Base-by-base conservation (phyloP, 2,888 invertebrate genomes). In the Melikaiella ostensackeni region DNA sequence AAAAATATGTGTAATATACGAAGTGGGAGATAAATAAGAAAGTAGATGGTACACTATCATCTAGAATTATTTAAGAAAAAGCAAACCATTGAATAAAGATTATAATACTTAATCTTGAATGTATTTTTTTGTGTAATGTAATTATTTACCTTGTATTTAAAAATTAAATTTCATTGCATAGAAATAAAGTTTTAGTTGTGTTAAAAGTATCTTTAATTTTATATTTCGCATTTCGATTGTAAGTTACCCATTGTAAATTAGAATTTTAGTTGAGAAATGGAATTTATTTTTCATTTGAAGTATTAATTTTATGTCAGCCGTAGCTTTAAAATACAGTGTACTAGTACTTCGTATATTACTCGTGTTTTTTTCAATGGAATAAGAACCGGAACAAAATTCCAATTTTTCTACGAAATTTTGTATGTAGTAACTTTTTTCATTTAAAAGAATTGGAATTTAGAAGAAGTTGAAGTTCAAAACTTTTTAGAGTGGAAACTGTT, bases 1-100 rank as follows among this genome's bases (percentile, higher is more conserved):
- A 70, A 70, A 64, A 42, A 46, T 70, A 11, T 46, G 1, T 70
- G 66, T 70, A 70, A 70, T 70, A 70, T 70, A 70, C 46, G 66
- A 70, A 46, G 42, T 38, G 64, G 11, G 21, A 66, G 16, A 66
- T 27, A 38, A 64, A 42, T 38, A 11, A 24, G 24, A 66, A 66
- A 66, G 27, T 42, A 66, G 24, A 66, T 66, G 64, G 42, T 42
- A 27, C 38, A 42, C 42, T 64, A 42, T 66, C 27, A 42, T 70
- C 30, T 50, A 46, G 7, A 70, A n/a, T n/a, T 24, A 50, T 50
- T n/a, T 46, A 9, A 64, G 35, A 35, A 11, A 64, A 38, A 64
- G 11, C 4, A 70, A 70, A 19, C 19, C 6, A 24, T 27, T 24
- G 64, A 63, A 63, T 21, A 42, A 24, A 42, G 42, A 27, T 21